Base-by-base conservation (phyloP, 2,888 invertebrate genomes). In the Sarcophaga rosellei region DNA sequence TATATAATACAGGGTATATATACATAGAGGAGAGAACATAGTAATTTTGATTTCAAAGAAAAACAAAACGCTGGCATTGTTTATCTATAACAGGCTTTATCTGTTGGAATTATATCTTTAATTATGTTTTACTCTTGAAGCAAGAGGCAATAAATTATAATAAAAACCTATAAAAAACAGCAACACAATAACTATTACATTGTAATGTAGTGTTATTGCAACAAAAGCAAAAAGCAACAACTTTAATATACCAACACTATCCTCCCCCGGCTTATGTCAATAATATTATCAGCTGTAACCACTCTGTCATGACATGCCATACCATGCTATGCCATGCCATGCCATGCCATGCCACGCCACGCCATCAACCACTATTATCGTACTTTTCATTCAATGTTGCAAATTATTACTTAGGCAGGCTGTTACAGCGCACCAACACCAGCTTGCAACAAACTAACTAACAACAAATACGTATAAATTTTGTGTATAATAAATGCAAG, bases 391-490 rank as follows among this genome's bases (percentile, higher is more conserved):
- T 73, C 78, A 72, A 45, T 73, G 62, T 75, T 70, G 10, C 57
- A 35, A 75, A 73, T 76, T 73, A 82, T 68, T 76, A 73, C 76
- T 68, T 69, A 84, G 53, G 53, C 53, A 86, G 85, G 79, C 85
- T 80, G 82, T 79, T 82, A 61, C 21, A 72, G 63, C 21, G 35
- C 17, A 62, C 12, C 35, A 59, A 63, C 61, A 80, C n/a, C 5
- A 20, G 45, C 35, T 25, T 68, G 21, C 80, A 61, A 66, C 73
- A 68, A 61, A 73, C 12, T 74, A 25, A 68, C 66, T 20, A 21
- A 81, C 3, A 75, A 53, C 23, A 65, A 61, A 88, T 88, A 90
- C 90, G 91, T 90, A 89, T 90, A 91, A 90, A 89, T 90, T 63
- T 12, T 53, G 11, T 53, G 53, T 72, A 73, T 65, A 68, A 66